Percentiles rank a stretch among this genome's conserved stretches.
phyloP scores from a whole-genome alignment of 2,113 vertebrate genomes.

The Mirounga angustirostris region DNA sequence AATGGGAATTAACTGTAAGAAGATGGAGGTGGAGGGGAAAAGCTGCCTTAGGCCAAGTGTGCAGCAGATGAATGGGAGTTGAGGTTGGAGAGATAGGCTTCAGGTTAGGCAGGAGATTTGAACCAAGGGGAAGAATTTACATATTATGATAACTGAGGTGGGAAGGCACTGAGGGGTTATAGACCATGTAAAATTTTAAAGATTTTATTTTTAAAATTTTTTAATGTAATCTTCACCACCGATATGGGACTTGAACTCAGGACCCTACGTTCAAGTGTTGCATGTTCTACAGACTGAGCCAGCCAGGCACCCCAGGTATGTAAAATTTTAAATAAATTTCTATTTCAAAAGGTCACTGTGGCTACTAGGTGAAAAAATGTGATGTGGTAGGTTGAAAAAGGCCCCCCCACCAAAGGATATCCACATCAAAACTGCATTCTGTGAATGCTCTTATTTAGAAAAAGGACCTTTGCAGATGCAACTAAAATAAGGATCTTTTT shows the following conservation, averaged over 20 bases:
- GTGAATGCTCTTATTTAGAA: neutral
- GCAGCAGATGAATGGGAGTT: no score
- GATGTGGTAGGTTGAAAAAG: neutral
- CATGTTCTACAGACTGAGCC: neutral
- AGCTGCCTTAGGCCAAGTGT: neutral
- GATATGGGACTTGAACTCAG: neutral
- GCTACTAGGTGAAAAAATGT: neutral
- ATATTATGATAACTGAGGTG: neutral
- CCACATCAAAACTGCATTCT: neutral
- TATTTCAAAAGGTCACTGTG: neutral
- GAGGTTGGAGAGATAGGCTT: neutral
- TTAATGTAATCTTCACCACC: neutral
- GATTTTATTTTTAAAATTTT: neutral
- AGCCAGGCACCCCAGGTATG: neutral
- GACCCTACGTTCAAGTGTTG: neutral
- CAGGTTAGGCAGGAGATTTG: neutral
- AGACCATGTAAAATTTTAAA: neutral
- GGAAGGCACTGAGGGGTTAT: neutral
- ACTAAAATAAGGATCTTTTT: neutral
- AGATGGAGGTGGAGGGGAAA: neutral
- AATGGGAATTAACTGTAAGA: neutral
- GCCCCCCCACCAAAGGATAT: neutral
- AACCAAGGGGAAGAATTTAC: neutral
- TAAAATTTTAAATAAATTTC: conserved; percentile 1
- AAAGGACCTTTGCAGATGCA: neutral